Evolutionary conservation across 2,113 vertebrate genomes (phyloP), one percentile per base, ranked within the genome.

Genomic region (Chamaetylas fuelleborni): DNA sequence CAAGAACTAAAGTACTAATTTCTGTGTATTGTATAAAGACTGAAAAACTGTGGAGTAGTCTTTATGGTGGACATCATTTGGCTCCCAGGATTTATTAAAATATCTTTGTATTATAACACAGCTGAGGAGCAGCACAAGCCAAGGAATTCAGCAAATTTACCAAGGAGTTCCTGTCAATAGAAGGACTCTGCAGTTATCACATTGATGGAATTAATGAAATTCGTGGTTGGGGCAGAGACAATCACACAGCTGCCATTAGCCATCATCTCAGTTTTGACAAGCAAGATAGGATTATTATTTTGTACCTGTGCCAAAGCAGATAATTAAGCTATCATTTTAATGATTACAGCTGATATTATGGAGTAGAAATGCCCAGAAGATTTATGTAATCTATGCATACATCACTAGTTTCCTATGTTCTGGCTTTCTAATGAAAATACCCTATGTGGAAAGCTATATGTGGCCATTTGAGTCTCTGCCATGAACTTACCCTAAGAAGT

Each of bases 251-350:
- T 91, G 86, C 72, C 82, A 61, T 61, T 50, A 90, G 40, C 71
- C 71, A 77, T 28, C 80, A 73, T 33, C 61, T 67, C 78, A 12
- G 29, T 90, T 92, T 92, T 93, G 83, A 95, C 72, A 86, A 86
- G 79, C 6, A 33, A 86, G 28, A 76, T 45, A 88, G 36, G 76
- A 77, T 77, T 83, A 77, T 86, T 81, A 80, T 77, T 88, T 95
- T 70, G 58, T 81, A 93, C 76, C 76, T 70, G 14, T 80, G 72
- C 42, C 83, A 66, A 88, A 83, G 77, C 0, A 5, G 42, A 77
- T 80, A 86, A 93, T 86, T 77, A 86, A 92, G 57, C 62, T 80
- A 43, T 57, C 57, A 88, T 88, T 90, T 81, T 77, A 56, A 86
- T 53, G 24, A 92, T 73, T 92, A 65, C 31, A 90, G 31, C 28